Evolutionary conservation across 2,888 invertebrate genomes (phyloP), one percentile per base, ranked within the genome.

Genomic region (Idaea straminata): DNA sequence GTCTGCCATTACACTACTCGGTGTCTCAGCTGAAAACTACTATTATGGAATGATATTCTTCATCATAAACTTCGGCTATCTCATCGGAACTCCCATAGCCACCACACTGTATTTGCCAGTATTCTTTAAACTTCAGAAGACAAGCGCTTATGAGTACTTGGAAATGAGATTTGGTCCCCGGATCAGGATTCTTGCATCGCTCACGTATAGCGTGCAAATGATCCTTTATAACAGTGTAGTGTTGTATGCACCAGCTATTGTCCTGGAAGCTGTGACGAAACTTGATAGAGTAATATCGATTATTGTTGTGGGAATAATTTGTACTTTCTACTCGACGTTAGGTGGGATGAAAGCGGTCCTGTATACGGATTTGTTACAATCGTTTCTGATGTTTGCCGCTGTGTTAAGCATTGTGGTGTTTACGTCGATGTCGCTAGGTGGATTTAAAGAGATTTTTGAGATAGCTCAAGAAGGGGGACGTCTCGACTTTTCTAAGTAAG

Each of bases 261-360:
- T 98, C 0, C 85, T 99, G 15, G 96, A 96, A 84, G 95, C 98
- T 0, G 95, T 97, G 36, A 97, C 97, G 0, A 97, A 97, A 15
- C 88, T 97, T 5, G 94, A 95, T 69, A 94, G 95, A 86, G 84
- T 94, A 25, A 91, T 94, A 71, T 97, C 97, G 2, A 96, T 98
- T 71, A 83, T 97, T 66, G 93, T 94, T 0, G 95, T 96, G 63
- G 96, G 96, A 1, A 79, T 96, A 60, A 97, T 96, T 4, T 98
- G 97, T 81, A 96, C 97, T 0, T 96, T 97, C 82, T 98, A 98
- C 79, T 97, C 97, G 0, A 96, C 96, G 0, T 91, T 98, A 71
- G 98, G 98, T 16, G 98, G 98, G 57, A 97, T 98, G 95, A 98
- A 98, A 84, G 98, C 98, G 5, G 98, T 98, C 0, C 87, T 98